Percentiles rank a stretch among this genome's conserved stretches.
phyloP scores from a whole-genome alignment of 2,888 invertebrate species.

The Phragmatobia fuliginosa region DNA sequence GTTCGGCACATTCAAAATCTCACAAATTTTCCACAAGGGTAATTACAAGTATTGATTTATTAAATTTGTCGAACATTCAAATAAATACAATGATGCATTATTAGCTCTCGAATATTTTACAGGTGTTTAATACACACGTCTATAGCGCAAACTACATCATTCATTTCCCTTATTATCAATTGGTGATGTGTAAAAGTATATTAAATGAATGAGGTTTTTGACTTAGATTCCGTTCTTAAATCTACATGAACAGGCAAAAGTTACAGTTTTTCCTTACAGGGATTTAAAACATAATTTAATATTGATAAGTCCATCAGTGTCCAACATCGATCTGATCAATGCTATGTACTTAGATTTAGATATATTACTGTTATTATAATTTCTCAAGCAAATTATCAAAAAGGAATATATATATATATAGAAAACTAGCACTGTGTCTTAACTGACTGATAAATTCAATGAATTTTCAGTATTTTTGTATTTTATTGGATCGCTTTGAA shows the following conservation, averaged over 20 bases:
- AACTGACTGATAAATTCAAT: slow-evolving; percentile 1
- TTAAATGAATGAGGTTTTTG: not conserved
- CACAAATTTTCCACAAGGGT: not conserved
- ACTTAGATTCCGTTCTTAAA: not conserved
- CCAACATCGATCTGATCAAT: not conserved
- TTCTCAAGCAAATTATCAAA: not conserved
- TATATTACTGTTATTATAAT: slow-evolving; percentile 3
- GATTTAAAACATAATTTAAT: not conserved
- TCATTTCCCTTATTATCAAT: not conserved
- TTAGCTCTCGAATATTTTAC: not conserved
- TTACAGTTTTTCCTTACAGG: not conserved
- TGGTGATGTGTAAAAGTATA: not conserved
- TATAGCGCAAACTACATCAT: not conserved
- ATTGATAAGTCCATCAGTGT: not conserved
- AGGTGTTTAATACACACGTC: not conserved
- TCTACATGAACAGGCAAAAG: not conserved
- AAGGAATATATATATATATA: not conserved
- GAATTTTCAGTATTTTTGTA: not conserved
- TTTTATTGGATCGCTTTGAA: not conserved
- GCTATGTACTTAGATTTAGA: slow-evolving; percentile 3
- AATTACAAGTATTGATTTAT: no score
- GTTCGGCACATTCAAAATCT: slow-evolving; percentile 6
- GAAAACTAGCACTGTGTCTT: slow-evolving; percentile 3
- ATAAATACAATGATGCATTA: not conserved
- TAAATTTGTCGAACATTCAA: not conserved